A percentile compares a stretch with the other conserved stretches of the same genome.
These are phyloP conservation scores for Xestia sexstrigata DNA, from an alignment of 2,888 invertebrate species.

Conservation along the genomic window DNA sequence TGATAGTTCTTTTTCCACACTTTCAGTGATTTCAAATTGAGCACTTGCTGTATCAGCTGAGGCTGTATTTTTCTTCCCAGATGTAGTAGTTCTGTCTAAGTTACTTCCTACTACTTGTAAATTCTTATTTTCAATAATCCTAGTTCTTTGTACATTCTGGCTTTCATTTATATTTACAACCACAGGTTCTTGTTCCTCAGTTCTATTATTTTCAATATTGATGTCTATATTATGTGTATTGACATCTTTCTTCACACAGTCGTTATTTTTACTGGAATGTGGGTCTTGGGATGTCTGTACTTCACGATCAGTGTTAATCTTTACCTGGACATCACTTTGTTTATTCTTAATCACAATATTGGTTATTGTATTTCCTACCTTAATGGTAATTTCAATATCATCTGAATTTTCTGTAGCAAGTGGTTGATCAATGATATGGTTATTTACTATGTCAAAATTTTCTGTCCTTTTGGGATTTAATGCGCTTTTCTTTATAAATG, in stretches of 20 bases:
- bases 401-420: constrained; percentile 69
- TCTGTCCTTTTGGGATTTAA: constrained; percentile 62
- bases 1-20: constrained; percentile 84
- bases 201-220: constrained; percentile 57
- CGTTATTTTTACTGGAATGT: constrained; percentile 60
- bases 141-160: constrained; percentile 7
- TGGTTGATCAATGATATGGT: constrained; percentile 62
- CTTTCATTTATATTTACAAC: constrained; percentile 34
- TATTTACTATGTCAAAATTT: constrained; percentile 50
- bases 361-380: constrained; percentile 81
- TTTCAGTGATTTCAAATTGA: constrained; percentile 84
- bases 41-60: constrained; percentile 84
- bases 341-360: constrained; percentile 84
- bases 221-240: constrained; percentile 68
- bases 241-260: constrained; percentile 36
- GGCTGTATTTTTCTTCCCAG: constrained; percentile 82
- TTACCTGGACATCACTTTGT: constrained; percentile 80
- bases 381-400: constrained; percentile 85
- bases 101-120: constrained; percentile 25
- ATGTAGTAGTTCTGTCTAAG: constrained; percentile 71
- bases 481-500: constrained; percentile 79
- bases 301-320: constrained; percentile 80
- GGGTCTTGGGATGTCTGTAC: constrained; percentile 80
- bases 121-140: constrained; percentile 37
- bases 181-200: constrained; percentile 49